Percentiles rank a stretch among this genome's conserved stretches.
phyloP scores from a whole-genome alignment of 2,113 vertebrate genomes.

The Orycteropus afer region DNA sequence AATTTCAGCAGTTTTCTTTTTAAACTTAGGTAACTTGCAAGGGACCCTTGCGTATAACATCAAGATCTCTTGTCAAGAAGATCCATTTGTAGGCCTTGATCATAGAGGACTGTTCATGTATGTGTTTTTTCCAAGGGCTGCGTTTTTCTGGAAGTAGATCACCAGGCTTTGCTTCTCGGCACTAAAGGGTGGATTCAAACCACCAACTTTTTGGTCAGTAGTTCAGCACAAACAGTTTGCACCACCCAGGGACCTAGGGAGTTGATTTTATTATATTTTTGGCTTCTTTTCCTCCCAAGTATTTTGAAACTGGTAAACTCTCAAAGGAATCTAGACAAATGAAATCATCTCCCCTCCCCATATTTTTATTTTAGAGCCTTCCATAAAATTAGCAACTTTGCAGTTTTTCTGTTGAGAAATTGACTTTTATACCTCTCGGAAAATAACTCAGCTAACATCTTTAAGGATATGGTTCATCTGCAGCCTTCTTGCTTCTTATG shows the following conservation, averaged over 20 bases:
- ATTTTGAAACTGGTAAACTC: slow-evolving; percentile 18
- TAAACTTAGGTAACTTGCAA: not conserved
- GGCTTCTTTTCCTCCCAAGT: not conserved
- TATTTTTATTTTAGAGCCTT: slow-evolving; percentile 64
- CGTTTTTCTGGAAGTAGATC: not conserved
- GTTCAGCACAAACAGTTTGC: not conserved
- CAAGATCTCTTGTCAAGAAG: not conserved
- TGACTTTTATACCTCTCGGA: slow-evolving; percentile 69
- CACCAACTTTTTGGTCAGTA: not conserved
- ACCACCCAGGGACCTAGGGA: not conserved
- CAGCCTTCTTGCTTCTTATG: slow-evolving; percentile 60
- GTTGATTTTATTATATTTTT: not conserved
- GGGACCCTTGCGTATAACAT: not conserved
- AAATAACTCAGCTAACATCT: slow-evolving; percentile 74
- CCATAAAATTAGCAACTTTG: slow-evolving; percentile 79
- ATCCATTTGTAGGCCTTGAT: not conserved
- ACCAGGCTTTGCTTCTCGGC: not conserved
- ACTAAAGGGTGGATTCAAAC: not conserved
- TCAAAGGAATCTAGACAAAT: slow-evolving; percentile 21
- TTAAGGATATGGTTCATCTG: slow-evolving; percentile 63
- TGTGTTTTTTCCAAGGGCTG: not conserved
- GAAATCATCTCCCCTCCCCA: slow-evolving; percentile 43
- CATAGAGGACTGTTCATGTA: too few species aligned
- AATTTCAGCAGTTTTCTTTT: not conserved
- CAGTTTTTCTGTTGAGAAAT: slow-evolving; percentile 70